A percentile compares a stretch with the other conserved stretches of the same genome.
Conservation (phyloP, 1,140 invertebrate species). For the Leguminivora glycinivorella region DNA sequence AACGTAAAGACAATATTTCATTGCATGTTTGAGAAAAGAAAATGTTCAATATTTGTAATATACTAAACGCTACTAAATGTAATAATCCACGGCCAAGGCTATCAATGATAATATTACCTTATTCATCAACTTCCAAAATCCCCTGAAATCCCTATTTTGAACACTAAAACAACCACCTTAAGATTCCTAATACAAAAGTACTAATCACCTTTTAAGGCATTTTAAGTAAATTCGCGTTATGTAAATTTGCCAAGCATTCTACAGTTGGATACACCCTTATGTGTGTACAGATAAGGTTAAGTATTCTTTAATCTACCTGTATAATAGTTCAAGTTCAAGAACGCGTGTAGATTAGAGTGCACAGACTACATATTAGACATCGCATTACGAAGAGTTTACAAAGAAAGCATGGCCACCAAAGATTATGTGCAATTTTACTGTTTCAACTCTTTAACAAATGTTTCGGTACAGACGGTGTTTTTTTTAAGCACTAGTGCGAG, state of each 20-base stretch:
- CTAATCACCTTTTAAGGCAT: background rate
- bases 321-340: background rate
- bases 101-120: background rate
- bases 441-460: too few relatives aligned
- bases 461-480: too few relatives aligned
- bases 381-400: too few relatives aligned
- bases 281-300: background rate
- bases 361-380: too few relatives aligned
- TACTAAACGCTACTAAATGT: background rate
- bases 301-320: background rate
- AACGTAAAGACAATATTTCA: too few relatives aligned
- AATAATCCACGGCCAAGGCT: background rate
- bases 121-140: background rate
- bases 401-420: too few relatives aligned
- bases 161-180: background rate
- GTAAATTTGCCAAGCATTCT: background rate
- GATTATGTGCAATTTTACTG: too few relatives aligned
- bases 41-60: background rate
- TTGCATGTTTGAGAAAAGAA: too few relatives aligned
- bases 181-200: background rate
- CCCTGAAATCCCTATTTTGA: background rate
- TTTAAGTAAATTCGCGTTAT: background rate
- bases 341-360: background rate
- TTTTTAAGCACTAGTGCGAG: too few relatives aligned
- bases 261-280: background rate